These are phyloP conservation scores for Phaethornis superciliosus DNA, from an alignment of 2,113 vertebrate species.

Conservation along the genomic window DNA sequence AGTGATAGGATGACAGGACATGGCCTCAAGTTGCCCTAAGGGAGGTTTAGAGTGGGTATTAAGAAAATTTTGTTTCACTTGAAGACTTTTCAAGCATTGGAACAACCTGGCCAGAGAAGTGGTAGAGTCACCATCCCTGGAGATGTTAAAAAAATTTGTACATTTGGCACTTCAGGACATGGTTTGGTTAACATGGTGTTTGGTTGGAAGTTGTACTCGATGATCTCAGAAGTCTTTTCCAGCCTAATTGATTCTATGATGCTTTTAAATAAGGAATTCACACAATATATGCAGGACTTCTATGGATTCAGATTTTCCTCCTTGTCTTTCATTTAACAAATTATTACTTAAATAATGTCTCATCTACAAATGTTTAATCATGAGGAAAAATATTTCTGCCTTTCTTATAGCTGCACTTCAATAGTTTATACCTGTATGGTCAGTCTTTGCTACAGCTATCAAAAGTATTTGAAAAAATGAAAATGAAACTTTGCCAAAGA, in stretches of 20 bases:
- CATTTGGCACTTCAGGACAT: too few relatives aligned
- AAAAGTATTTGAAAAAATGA: background rate
- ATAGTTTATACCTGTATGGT: background rate
- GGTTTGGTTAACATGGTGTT: too few relatives aligned
- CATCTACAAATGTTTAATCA: background rate
- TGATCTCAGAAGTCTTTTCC: too few relatives aligned
- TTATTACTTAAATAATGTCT: background rate
- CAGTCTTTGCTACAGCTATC: background rate
- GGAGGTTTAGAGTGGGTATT: too few relatives aligned
- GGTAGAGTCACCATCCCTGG: too few relatives aligned
- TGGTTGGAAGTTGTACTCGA: too few relatives aligned
- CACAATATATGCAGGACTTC: background rate
- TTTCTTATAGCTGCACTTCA: background rate
- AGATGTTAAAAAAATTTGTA: too few relatives aligned
- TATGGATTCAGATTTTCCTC: background rate
- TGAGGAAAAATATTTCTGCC: background rate
- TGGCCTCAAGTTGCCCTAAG: too few relatives aligned
- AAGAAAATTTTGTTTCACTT: too few relatives aligned
- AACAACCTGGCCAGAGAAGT: too few relatives aligned
- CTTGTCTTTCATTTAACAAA: background rate
- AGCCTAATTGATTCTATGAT: background rate
- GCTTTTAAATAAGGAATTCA: background rate
- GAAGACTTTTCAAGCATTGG: too few relatives aligned
- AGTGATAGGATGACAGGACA: too few relatives aligned
- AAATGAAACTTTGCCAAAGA: background rate